Evolutionary conservation across 2,888 invertebrate genomes (phyloP), one percentile per base, ranked within the genome.

Genomic region (Drosophila austrosaltans): DNA sequence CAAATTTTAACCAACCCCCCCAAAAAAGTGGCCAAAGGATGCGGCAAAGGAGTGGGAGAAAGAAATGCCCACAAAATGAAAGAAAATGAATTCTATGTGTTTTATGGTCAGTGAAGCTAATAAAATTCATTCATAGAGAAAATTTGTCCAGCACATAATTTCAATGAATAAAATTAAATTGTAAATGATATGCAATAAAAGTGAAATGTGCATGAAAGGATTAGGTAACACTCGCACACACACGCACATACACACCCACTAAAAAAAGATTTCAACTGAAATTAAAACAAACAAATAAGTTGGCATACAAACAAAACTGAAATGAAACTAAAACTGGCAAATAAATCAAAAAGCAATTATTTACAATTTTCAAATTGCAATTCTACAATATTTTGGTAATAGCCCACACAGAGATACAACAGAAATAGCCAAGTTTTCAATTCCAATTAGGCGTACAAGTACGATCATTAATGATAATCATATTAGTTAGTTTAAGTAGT

Each of bases 1-100:
- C 72, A 75, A 76, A 78, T 87, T 82, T 87, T 79, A 82, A 87
- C 79, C 66, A 68, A 73, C 72, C 63, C 67, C 22, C 72, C 63
- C 67, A 16, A 59, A 69, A 75, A 64, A 58, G 8, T 2, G 36
- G 36, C 7, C 5, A 32, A 32, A 16, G 40, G 4, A 16, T 6
- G 7, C 2, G 20, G 20, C 7, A 6, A 20, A 20, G n/a, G 16
- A 42, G 42, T 0, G 42, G 6, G 42, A 16, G 16, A 44, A 20
- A 40, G n/a, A 48, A 48, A 48, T 22, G 5, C 32, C 32, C 32
- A 1, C 3, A 28, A 1, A 28, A 3, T n/a, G 7, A 48, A 48
- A 7, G 10, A 30, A 42, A 40, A 4, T 28, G 32, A 59, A 36
- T 44, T 56, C 7, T 28, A 36, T 56, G 56, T 7, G 30, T 8